Percentiles rank a stretch among this genome's conserved stretches.
Evolutionary conservation across 2,797 vertebrate genomes (phyloP).

Genomic region (Miichthys miiuy): DNA sequence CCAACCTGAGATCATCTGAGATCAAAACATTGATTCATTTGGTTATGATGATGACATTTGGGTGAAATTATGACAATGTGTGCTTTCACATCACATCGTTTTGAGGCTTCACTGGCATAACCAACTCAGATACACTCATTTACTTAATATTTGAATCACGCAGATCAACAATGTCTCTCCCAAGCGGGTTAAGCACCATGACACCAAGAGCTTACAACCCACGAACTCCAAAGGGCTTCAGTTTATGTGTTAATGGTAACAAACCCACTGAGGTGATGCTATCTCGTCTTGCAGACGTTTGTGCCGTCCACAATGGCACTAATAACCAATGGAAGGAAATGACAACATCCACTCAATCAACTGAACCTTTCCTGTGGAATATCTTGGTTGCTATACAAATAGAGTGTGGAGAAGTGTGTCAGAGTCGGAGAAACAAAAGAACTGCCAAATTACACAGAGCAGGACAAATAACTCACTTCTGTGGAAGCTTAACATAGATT

Average conservation of each 20-base stretch:
- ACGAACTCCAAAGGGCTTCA: background rate
- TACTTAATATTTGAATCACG: conserved; percentile 27
- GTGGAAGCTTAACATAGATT: background rate
- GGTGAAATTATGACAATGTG: background rate
- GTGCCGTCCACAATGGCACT: conserved; percentile 7
- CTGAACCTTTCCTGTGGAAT: conserved; percentile 16
- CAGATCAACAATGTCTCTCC: conserved; percentile 3
- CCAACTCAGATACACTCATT: background rate
- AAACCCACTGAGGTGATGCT: conserved; percentile 23
- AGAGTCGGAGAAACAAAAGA: conserved; percentile 13
- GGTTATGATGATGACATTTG: conserved; percentile 8
- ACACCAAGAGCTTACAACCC: background rate
- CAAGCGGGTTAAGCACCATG: conserved; percentile 8
- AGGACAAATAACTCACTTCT: background rate
- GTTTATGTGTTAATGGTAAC: conserved; percentile 4
- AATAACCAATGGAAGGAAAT: conserved; percentile 28
- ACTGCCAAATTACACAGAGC: conserved; percentile 3
- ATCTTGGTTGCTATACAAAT: conserved; percentile 5
- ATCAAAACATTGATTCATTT: conserved; percentile 27
- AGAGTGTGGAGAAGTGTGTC: conserved; percentile 6
- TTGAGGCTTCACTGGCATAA: background rate
- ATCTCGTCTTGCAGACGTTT: conserved; percentile 10
- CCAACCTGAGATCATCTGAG: conserved; percentile 8
- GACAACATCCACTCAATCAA: conserved; percentile 39
- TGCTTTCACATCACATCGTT: background rate